Evolutionary conservation across 2,113 vertebrate genomes (phyloP), one percentile per base, ranked within the genome.

Genomic region (Corapipo altera): DNA sequence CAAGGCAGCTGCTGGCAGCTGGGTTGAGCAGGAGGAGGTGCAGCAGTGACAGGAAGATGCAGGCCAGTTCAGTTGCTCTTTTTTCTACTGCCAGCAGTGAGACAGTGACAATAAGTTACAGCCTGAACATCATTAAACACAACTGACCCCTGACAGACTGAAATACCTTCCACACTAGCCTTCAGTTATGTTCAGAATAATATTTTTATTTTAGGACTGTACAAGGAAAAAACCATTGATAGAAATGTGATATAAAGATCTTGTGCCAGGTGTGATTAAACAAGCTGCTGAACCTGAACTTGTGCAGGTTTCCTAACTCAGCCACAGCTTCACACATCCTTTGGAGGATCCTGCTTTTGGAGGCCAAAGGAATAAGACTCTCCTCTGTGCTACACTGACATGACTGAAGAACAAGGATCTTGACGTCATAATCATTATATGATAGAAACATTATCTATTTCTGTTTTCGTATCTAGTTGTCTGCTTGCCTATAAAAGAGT

Each of bases 391-490:
- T 76, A 28, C 26, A 37, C 13, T 41, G 67, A 54, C 18, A 49
- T 33, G 23, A 22, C 39, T 46, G 13, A 64, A 88, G 54, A 39
- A 11, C 32, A 73, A 61, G 7, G 7, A 33, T 49, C 15, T 76
- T 27, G 9, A 30, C 10, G 8, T 41, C 1, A 2, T 20, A 15
- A 61, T 35, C 8, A 4, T 58, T 52, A 12, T 8, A 33, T 0
- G 1, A 17, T 49, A 51, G 18, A 85, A 91, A 9, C 17, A 39
- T 58, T 91, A 35, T 12, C 33, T 67, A 2, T 77, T 87, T 59
- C 30, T 94, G 8, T 78, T 89, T 51, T 81, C 30, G 32, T 75
- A 58, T 48, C 16, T 51, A 35, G 11, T 43, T 80, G 5, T 37
- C 62, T 79, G 2, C 21, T 83, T 73, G 15, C 15, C 74, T 52